phyloP scores from a whole-genome alignment of 1,140 invertebrate species.

The Cotesia chilonis region DNA sequence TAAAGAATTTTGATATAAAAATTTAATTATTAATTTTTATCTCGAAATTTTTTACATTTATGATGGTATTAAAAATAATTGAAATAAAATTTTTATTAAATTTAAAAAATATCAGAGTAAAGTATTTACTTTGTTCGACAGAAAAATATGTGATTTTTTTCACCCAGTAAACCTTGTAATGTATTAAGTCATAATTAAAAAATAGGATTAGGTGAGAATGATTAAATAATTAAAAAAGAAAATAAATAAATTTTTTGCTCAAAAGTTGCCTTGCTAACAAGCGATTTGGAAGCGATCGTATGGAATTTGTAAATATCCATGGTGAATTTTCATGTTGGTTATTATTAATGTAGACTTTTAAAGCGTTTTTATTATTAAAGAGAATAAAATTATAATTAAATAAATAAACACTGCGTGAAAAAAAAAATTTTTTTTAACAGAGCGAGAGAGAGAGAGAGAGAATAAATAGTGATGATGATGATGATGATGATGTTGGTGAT shows the following conservation, averaged over 20 bases:
- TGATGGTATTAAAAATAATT: no score
- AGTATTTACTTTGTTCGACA: no score
- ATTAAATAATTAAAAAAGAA: conserved; percentile 38
- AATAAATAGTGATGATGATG: conserved; percentile 5
- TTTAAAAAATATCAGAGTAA: neutral
- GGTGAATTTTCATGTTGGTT: conserved; percentile 48
- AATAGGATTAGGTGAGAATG: conserved; percentile 12
- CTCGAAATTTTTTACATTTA: no score
- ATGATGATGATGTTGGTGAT: neutral
- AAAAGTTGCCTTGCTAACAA: conserved; percentile 58
- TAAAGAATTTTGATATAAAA: no score
- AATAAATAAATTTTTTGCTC: conserved; percentile 50
- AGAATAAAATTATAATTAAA: conserved; percentile 35
- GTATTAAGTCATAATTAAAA: conserved; percentile 20
- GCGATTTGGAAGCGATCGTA: conserved; percentile 55
- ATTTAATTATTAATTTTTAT: no score
- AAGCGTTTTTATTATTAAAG: conserved; percentile 33
- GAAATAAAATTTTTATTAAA: no score
- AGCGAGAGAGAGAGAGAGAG: conserved; percentile 9
- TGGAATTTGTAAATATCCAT: conserved; percentile 60
- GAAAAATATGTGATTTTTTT: neutral
- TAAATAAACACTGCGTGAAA: conserved; percentile 3
- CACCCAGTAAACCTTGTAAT: conserved; percentile 7
- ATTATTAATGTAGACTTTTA: conserved; percentile 46
- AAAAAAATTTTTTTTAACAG: neutral